These are phyloP conservation scores for Microctonus brassicae DNA, from an alignment of 2,888 invertebrate species.

Conservation along the genomic window DNA sequence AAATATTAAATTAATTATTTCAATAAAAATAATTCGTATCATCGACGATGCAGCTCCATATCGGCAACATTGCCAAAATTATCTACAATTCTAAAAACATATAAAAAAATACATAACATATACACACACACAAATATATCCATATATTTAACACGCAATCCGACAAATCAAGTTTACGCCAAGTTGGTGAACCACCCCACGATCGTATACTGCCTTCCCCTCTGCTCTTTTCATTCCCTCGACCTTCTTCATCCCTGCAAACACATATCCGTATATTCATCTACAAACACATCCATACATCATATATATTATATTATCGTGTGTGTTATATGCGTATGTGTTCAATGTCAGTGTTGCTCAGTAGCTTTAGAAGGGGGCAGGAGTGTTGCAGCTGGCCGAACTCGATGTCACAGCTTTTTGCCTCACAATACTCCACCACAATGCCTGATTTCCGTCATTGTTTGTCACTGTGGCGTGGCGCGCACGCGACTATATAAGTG, in stretches of 20 bases:
- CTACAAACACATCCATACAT: conserved; percentile 1
- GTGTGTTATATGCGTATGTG: background rate
- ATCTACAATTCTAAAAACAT: background rate
- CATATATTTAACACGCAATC: conserved; percentile 22
- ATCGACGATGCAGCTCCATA: background rate
- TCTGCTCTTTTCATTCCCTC: conserved; percentile 6
- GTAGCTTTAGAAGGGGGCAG: conserved; percentile 37
- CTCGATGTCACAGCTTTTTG: conserved; percentile 67
- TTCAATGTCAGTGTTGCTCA: conserved; percentile 14
- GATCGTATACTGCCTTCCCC: conserved; percentile 29
- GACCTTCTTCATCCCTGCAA: no score
- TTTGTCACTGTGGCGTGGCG: conserved; percentile 57
- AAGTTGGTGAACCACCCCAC: conserved; percentile 17
- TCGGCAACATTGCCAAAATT: background rate
- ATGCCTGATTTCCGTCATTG: conserved; percentile 67
- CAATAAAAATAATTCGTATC: no score
- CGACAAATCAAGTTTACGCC: conserved; percentile 35
- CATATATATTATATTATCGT: background rate
- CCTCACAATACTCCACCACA: conserved; percentile 63
- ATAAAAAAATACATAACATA: background rate
- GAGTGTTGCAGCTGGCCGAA: conserved; percentile 61
- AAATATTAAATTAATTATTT: no score
- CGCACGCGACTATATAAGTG: conserved; percentile 52
- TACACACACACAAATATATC: background rate
- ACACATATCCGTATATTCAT: no score